Base-by-base conservation (phyloP, 2,888 invertebrate genomes). In the Pammene fasciana region DNA sequence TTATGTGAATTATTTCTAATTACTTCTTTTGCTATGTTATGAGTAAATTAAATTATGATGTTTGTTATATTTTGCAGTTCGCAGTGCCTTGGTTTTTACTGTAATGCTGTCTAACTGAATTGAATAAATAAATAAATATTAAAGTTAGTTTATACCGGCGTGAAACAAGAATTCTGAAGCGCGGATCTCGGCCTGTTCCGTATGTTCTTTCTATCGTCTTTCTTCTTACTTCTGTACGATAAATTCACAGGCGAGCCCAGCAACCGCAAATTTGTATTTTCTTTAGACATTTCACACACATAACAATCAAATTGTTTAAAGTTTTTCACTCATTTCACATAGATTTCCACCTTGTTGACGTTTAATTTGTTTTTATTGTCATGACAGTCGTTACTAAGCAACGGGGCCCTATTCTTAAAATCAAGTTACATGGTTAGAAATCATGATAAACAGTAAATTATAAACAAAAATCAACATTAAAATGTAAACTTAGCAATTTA, bases 211-310 rank as follows among this genome's bases (percentile, higher is more conserved):
- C 80, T 87, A 16, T 89, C 91, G 75, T 90, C 90, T 71, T 87
- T 90, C 74, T 87, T 92, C 78, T 91, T 92, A 74, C 82, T 83
- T 71, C 92, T 83, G 68, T 90, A 88, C 0, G 87, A 85, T 45
- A 92, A 81, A 75, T 92, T 92, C 68, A 92, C 91, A 72, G 92
- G 92, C 52, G 92, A 92, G 72, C 92, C 92, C 48, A 89, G 80
- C 66, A 92, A 83, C 74, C 92, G 86, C 74, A 92, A 77, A 72
- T 87, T 91, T 74, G 83, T 80, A 74, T 85, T 90, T 78, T 92
- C 92, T 79, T 91, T 92, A 77, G 92, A 92, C 92, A 92, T 92
- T 83, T 83, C 86, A 85, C 78, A 76, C 75, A 78, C 84, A 84
- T 84, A 71, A 73, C 82, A 82, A 73, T 70, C 45, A 72, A 68